Conservation (phyloP, 2,113 vertebrate genomes). For the Pogona vitticeps region DNA sequence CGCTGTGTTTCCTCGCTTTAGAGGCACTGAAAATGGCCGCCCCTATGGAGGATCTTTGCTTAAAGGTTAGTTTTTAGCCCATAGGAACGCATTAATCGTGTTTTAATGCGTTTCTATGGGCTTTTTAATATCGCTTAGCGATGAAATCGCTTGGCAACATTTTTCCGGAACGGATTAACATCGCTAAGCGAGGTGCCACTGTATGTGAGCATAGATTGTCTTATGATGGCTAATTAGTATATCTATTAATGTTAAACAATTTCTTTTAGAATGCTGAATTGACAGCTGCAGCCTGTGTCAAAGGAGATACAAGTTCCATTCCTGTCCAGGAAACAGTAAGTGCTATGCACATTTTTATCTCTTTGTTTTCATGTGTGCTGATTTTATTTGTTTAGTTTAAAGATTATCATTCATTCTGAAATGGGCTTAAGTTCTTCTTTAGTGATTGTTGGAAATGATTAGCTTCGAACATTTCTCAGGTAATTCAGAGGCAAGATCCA, state of each 20-base stretch:
- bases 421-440: neutral
- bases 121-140: no score
- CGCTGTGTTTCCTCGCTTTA: no score
- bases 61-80: no score
- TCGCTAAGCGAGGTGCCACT: no score
- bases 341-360: slow-evolving; percentile 44
- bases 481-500: neutral
- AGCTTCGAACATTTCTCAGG: neutral
- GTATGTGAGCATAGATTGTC: no score
- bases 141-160: no score
- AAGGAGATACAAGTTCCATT: slow-evolving; percentile 64
- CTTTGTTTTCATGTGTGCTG: neutral
- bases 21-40: no score
- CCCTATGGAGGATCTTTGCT: no score
- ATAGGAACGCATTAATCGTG: no score
- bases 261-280: slow-evolving; percentile 67
- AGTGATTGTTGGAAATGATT: neutral
- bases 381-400: neutral
- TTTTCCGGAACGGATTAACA: no score
- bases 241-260: slow-evolving; percentile 19
- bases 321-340: slow-evolving; percentile 79
- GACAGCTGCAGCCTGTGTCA: slow-evolving; percentile 54
- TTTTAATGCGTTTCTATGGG: no score
- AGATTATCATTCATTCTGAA: neutral
- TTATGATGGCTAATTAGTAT: no score